Conservation (phyloP, 1,140 invertebrate genomes). For the Oreohelix idahoensis region DNA sequence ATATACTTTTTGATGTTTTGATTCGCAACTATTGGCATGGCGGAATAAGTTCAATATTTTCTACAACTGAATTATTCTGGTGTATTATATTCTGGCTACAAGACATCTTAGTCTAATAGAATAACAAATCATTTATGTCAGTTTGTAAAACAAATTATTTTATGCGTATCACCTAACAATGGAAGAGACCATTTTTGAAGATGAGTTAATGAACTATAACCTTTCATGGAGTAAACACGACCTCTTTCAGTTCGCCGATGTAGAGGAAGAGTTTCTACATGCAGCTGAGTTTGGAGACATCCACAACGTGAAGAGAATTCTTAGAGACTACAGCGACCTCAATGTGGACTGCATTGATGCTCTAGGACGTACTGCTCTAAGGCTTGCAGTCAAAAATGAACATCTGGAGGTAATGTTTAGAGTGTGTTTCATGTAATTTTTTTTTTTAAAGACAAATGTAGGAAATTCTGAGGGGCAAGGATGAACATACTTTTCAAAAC, state of each 20-base stretch:
- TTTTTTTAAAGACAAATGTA: too few relatives aligned
- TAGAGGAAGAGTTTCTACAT: constrained; percentile 55
- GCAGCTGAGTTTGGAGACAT: constrained; percentile 58
- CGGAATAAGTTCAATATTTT: too few relatives aligned
- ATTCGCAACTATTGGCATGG: too few relatives aligned
- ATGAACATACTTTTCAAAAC: too few relatives aligned
- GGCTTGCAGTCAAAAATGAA: constrained; percentile 62
- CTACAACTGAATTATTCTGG: too few relatives aligned
- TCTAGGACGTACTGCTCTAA: constrained; percentile 56
- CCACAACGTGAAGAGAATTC: constrained; percentile 51
- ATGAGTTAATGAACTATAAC: neutral
- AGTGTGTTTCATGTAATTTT: too few relatives aligned
- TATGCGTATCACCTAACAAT: neutral
- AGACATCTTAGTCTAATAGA: too few relatives aligned
- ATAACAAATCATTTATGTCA: too few relatives aligned
- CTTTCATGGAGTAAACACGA: neutral
- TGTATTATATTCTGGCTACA: too few relatives aligned
- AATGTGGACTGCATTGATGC: constrained; percentile 57
- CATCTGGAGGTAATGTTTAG: constrained; percentile 59
- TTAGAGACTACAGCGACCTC: constrained; percentile 51
- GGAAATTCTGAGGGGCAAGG: too few relatives aligned
- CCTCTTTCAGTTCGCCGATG: constrained; percentile 44
- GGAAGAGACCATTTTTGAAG: neutral
- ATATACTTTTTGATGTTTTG: too few relatives aligned
- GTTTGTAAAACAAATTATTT: too few relatives aligned